Conservation (phyloP, 1,140 invertebrate genomes). For the Maniola jurtina region DNA sequence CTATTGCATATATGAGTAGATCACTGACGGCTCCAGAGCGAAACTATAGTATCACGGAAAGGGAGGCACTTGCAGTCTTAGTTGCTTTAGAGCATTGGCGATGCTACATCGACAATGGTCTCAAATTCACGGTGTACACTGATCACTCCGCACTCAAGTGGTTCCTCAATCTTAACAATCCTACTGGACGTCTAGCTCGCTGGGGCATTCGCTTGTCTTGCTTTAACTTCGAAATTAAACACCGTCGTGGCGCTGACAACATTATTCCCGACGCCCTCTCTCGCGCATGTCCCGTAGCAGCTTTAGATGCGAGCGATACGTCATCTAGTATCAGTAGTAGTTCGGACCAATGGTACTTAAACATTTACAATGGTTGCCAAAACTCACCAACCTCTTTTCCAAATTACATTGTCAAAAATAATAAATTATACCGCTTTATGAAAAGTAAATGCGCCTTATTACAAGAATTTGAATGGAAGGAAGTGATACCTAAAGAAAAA, state of each 20-base stretch:
- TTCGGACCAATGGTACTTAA: conserved; percentile 33
- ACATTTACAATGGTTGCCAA: conserved; percentile 32
- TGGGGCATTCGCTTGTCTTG: conserved; percentile 44
- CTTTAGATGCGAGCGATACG: not conserved
- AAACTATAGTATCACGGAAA: conserved; percentile 41
- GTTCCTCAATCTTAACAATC: conserved; percentile 54
- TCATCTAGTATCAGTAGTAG: not conserved
- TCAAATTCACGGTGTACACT: conserved; percentile 36
- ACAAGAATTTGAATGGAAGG: conserved; percentile 41
- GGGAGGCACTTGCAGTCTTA: conserved; percentile 35
- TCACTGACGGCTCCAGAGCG: conserved; percentile 25
- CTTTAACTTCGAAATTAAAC: conserved; percentile 49
- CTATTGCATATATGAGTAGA: too few species aligned
- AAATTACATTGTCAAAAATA: conserved; percentile 33
- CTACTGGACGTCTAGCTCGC: too few species aligned
- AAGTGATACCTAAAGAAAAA: conserved; percentile 23
- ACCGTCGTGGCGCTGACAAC: too few species aligned
- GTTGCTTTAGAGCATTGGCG: too few species aligned
- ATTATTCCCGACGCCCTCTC: conserved; percentile 44
- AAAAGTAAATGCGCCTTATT: conserved; percentile 30
- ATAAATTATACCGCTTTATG: conserved; percentile 20
- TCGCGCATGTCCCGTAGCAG: conserved; percentile 21
- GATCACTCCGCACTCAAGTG: conserved; percentile 42
- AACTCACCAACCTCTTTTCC: conserved; percentile 24
- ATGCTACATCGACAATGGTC: conserved; percentile 39